phyloP scores from a whole-genome alignment of 2,113 vertebrate species.

The Sebastes schlegelii region DNA sequence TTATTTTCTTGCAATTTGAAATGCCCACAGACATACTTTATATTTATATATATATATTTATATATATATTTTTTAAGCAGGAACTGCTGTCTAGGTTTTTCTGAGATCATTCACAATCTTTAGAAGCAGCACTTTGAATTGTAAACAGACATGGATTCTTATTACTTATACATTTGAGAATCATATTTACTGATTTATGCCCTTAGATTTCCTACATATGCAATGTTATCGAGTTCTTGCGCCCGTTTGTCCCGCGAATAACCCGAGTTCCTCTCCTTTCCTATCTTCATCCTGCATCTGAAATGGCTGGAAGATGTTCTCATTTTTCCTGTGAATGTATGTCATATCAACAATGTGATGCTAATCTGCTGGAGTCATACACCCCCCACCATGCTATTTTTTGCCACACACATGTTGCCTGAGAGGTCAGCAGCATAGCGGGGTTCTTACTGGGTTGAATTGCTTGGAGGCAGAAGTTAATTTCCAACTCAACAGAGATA shows the following conservation, averaged over 20 bases:
- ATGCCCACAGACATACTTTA: neutral
- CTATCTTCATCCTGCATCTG: slow-evolving; percentile 5
- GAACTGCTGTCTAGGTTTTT: neutral
- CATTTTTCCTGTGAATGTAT: slow-evolving; percentile 34
- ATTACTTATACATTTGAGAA: slow-evolving; percentile 9
- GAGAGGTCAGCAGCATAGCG: slow-evolving; percentile 63
- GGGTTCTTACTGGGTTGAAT: slow-evolving; percentile 65
- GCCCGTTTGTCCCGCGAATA: slow-evolving; percentile 2
- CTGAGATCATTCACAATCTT: neutral
- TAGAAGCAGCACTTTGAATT: neutral
- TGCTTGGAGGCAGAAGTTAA: slow-evolving; percentile 75
- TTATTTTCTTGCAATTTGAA: neutral
- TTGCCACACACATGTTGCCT: slow-evolving; percentile 60
- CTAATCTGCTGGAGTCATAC: slow-evolving; percentile 57
- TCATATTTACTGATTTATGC: neutral
- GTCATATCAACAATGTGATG: slow-evolving; percentile 56
- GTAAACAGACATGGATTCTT: neutral
- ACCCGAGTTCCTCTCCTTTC: neutral
- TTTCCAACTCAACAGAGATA: slow-evolving; percentile 77
- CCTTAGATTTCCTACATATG: neutral
- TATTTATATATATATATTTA: neutral
- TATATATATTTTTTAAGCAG: neutral
- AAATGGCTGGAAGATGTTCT: slow-evolving; percentile 19
- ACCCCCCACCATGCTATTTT: slow-evolving; percentile 61
- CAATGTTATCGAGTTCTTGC: slow-evolving; percentile 13